Evolutionary conservation across 2,797 vertebrate genomes (phyloP).

Genomic region (Prionace glauca): DNA sequence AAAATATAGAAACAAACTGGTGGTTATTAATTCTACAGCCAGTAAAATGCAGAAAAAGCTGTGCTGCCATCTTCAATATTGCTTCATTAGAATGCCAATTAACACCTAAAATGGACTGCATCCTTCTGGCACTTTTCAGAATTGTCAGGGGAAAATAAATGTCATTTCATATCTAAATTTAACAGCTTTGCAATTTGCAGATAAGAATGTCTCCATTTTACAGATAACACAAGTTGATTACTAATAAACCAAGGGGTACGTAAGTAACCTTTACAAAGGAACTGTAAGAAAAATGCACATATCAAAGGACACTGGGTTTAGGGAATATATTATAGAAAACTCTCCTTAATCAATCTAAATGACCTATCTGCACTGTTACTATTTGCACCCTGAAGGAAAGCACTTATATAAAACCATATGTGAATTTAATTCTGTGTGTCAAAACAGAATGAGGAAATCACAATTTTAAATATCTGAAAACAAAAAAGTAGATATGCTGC

Average conservation of each 20-base stretch:
- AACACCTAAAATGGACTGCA: conserved; percentile 31
- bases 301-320: background rate
- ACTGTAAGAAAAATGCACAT: background rate
- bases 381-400: background rate
- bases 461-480: background rate
- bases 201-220: conserved; percentile 26
- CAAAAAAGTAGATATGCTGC: background rate
- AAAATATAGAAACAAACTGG: background rate
- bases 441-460: background rate
- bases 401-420: background rate
- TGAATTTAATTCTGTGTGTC: background rate
- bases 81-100: conserved; percentile 28
- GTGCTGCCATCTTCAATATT: conserved; percentile 8
- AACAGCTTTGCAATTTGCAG: conserved; percentile 27
- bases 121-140: conserved; percentile 6
- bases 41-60: background rate
- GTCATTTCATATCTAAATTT: conserved; percentile 31
- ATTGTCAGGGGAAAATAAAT: conserved; percentile 32
- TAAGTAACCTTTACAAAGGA: conserved; percentile 13
- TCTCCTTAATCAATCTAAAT: background rate
- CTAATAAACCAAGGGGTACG: conserved; percentile 3
- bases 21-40: conserved; percentile 2
- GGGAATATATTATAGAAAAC: background rate
- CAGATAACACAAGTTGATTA: background rate
- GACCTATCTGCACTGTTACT: background rate